phyloP scores from a whole-genome alignment of 2,797 vertebrate genomes.

The Nyctibius grandis region DNA sequence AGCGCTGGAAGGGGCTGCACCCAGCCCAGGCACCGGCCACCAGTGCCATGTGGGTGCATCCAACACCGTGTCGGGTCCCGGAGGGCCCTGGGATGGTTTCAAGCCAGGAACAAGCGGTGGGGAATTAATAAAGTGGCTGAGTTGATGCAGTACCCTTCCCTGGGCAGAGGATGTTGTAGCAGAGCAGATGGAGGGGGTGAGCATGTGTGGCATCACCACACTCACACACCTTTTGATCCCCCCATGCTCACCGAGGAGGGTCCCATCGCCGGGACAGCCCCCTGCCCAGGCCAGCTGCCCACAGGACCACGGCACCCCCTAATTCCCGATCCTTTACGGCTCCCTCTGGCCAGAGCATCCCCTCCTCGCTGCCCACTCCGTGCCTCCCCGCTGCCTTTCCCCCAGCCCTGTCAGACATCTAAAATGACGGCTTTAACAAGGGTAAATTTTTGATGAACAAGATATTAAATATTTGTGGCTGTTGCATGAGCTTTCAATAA shows the following conservation, averaged over 20 bases:
- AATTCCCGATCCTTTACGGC: rapidly evolving
- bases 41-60: not conserved
- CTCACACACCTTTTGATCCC: not conserved
- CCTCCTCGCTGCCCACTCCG: rapidly evolving
- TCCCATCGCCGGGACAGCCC: not conserved
- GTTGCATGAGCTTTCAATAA: conserved; percentile 20
- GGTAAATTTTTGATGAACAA: conserved; percentile 52
- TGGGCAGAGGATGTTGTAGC: not conserved
- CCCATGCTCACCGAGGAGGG: not conserved
- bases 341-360: not conserved
- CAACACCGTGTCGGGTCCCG: rapidly evolving
- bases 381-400: not conserved
- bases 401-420: not conserved
- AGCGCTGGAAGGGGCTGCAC: rapidly evolving
- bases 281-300: not conserved
- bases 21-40: not conserved
- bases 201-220: not conserved
- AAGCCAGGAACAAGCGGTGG: not conserved
- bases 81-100: not conserved
- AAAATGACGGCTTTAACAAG: not conserved
- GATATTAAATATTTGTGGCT: conserved; percentile 45
- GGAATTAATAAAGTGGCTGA: not conserved
- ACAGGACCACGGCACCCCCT: not conserved
- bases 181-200: not conserved
- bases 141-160: not conserved